Evolutionary conservation across 2,113 vertebrate genomes (phyloP), one percentile per base, ranked within the genome.

Genomic region (Alexandromys fortis): DNA sequence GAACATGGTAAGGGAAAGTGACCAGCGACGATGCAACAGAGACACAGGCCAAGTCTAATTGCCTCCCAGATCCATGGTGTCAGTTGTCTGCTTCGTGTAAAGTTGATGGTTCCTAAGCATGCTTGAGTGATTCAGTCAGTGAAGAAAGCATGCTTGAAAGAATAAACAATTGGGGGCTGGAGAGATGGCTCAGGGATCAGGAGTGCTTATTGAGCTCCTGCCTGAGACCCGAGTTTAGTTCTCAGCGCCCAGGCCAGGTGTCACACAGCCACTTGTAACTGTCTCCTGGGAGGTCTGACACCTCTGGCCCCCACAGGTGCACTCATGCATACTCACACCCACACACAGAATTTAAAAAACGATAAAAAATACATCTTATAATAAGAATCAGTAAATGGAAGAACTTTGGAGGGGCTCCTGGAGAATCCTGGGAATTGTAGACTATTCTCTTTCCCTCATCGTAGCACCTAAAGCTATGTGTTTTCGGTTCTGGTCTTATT

Each of bases 371-470:
- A 86, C 45, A 47, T 47, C 38, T 45, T 67, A 26, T 7, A 82
- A 67, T 35, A 47, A 35, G 42, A 67, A 67, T 55, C 38, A 70
- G 24, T 19, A 86, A 70, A 28, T 38, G 68, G 89, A 81, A 91
- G 47, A 26, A 58, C 58, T 86, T 45, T 24, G 38, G 33, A 14
- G 83, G 49, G 35, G n/a, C 17, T 30, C 33, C 0, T 4, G 33
- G 30, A 0, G n/a, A 45, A 76, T 65, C 19, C 8, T 55, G 33
- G 68, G 83, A 52, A 19, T 17, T n/a, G 10, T 3, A 45, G 30
- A 45, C 68, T 1, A 0, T 3, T 22, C 22, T 14, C 22, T 89
- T 52, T 0, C 26, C 49, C 21, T 38, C 30, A 10, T 0, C 26
- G 55, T 9, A 19, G 76, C n/a, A 72, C 26, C 26, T 17, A 83